These are phyloP conservation scores for Pelecanus crispus DNA, from an alignment of 2,113 vertebrate species.

Conservation along the genomic window DNA sequence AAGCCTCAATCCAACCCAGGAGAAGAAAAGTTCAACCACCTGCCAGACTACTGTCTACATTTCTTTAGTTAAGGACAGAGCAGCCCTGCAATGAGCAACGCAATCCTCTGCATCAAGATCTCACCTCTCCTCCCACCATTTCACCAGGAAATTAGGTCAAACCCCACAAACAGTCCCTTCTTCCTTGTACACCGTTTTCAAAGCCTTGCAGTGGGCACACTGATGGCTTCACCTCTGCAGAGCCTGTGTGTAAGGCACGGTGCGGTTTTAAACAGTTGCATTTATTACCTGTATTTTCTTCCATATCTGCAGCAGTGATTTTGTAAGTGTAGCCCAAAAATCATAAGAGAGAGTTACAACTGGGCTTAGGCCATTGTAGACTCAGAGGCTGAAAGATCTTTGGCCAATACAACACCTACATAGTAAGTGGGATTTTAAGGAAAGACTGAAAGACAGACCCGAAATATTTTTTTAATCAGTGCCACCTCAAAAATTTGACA, in stretches of 20 bases:
- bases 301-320: accelerated
- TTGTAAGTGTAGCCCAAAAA: not conserved
- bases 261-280: not conserved
- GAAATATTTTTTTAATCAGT: not conserved
- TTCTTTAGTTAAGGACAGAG: not conserved
- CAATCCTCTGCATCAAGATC: not conserved
- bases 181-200: accelerated
- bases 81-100: accelerated
- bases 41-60: too few relatives aligned
- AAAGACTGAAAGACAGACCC: not conserved
- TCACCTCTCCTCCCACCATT: not conserved
- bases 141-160: not conserved
- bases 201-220: not conserved
- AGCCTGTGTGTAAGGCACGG: accelerated
- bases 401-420: not conserved
- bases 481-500: not conserved
- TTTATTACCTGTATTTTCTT: not conserved
- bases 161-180: not conserved
- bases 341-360: not conserved
- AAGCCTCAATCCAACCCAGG: not conserved
- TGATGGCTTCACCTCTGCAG: not conserved
- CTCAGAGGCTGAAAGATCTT: not conserved
- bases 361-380: not conserved
- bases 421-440: not conserved
- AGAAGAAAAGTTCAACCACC: not conserved